Evolutionary conservation across 2,888 invertebrate species (phyloP), one percentile per base, ranked within the genome.

Genomic region (Perithous albicinctus): DNA sequence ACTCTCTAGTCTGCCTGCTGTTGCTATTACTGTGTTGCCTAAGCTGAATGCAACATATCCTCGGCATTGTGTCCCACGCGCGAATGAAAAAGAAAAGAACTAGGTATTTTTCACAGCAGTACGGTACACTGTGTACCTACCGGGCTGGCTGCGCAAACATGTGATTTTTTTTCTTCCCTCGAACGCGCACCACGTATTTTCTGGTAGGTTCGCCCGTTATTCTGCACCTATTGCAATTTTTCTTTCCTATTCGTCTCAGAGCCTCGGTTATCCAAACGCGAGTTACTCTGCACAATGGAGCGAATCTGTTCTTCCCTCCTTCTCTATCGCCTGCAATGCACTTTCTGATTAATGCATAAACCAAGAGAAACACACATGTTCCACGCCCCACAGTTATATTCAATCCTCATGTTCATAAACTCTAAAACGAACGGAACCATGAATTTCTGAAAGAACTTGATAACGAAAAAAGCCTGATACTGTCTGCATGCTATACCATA

Each of bases 41-140:
- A 32, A 64, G 35, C 69, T 83, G 32, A 81, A 78, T 70, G 78
- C 74, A 78, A 78, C 74, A 59, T 63, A 75, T 70, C 59, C 78
- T 38, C 80, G 81, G 69, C 72, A 79, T 79, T 84, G 82, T 85
- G 85, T 82, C 80, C 79, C 74, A 56, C 54, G 77, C 66, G 70
- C 38, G 78, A 72, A 73, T 20, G 59, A 70, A 59, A 75, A 78
- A 66, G 70, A 70, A 78, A 78, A 56, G 66, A 78, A 48, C 64
- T 23, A 41, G 74, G 79, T 48, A 51, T 63, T 74, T n/a, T 64
- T 78, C 38, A 63, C 74, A 64, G 78, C 51, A 38, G 54, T 35
- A 63, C 35, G 23, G 46, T 56, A 54, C 26, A 61, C 64, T 43
- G 61, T 43, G 61, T 41, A 46, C 46, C 10, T 38, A 12, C 54